A percentile compares a stretch with the other conserved stretches of the same genome.
These are phyloP conservation scores for Heterocephalus glaber DNA, from an alignment of 2,113 vertebrate genomes.

Conservation along the genomic window DNA sequence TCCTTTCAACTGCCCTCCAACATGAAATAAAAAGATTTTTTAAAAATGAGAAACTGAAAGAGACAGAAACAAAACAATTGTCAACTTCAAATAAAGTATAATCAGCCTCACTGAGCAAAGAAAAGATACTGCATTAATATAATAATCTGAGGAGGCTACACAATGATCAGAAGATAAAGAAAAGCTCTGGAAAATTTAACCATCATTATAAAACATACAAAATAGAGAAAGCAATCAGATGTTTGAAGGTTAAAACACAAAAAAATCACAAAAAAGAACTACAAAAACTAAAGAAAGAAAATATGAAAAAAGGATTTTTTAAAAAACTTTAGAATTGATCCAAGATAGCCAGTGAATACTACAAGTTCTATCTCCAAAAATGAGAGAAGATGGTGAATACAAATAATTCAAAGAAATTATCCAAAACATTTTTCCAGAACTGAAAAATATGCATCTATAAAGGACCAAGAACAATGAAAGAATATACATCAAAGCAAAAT, in stretches of 20 bases:
- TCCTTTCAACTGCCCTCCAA: neutral
- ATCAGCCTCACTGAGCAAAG: neutral
- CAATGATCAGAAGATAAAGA: neutral
- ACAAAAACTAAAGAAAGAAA: constrained; percentile 13
- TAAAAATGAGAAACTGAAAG: neutral
- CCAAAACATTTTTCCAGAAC: neutral
- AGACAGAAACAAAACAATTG: neutral
- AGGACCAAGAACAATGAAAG: neutral
- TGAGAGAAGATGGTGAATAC: neutral
- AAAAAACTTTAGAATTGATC: neutral
- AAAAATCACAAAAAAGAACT: neutral
- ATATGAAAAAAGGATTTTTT: neutral
- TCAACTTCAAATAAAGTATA: neutral
- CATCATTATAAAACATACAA: constrained; percentile 27
- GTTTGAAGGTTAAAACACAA: constrained; percentile 8
- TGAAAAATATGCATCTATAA: neutral
- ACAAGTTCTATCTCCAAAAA: neutral
- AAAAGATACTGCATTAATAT: neutral
- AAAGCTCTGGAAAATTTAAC: neutral
- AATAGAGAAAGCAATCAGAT: neutral
- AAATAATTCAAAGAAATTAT: neutral
- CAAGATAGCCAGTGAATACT: neutral
- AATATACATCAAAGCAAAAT: neutral
- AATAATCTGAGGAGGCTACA: neutral
- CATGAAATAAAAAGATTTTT: neutral